Percentiles rank a stretch among this genome's conserved stretches.
phyloP scores from a whole-genome alignment of 2,113 vertebrate genomes.

The Lipophrys pholis region DNA sequence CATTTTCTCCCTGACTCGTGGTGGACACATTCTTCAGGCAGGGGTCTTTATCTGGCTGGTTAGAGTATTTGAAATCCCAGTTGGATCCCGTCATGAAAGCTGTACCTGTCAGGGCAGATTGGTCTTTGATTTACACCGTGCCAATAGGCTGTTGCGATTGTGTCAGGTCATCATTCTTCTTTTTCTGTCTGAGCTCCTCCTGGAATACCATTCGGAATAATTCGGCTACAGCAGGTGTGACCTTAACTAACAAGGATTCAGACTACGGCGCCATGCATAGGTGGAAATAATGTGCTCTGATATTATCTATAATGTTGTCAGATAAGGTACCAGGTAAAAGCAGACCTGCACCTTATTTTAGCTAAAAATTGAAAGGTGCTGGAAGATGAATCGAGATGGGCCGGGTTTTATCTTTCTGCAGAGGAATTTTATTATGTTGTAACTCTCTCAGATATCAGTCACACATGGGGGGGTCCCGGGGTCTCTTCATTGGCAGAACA shows the following conservation, averaged over 20 bases:
- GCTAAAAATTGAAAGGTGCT: constrained; percentile 1
- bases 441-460: constrained; percentile 30
- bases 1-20: constrained; percentile 42
- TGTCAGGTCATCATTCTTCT: constrained; percentile 79
- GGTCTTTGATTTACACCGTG: constrained; percentile 79
- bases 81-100: constrained; percentile 75
- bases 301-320: constrained; percentile 39
- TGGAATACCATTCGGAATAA: constrained; percentile 64
- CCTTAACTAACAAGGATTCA: constrained; percentile 46
- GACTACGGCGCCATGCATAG: constrained; percentile 4
- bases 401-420: constrained; percentile 4
- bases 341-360: constrained; percentile 17
- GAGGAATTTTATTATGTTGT: constrained; percentile 22
- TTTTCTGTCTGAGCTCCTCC: constrained; percentile 66
- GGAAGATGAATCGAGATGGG: constrained; percentile 33
- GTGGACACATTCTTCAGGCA: constrained; percentile 72
- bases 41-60: constrained; percentile 76
- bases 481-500: no score
- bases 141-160: constrained; percentile 63
- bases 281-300: constrained; percentile 24
- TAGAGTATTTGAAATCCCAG: constrained; percentile 80
- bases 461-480: no score
- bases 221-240: constrained; percentile 58
- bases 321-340: constrained; percentile 30
- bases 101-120: constrained; percentile 79